A percentile compares a stretch with the other conserved stretches of the same genome.
phyloP scores from a whole-genome alignment of 2,797 vertebrate genomes.

The Cossypha dichroa region DNA sequence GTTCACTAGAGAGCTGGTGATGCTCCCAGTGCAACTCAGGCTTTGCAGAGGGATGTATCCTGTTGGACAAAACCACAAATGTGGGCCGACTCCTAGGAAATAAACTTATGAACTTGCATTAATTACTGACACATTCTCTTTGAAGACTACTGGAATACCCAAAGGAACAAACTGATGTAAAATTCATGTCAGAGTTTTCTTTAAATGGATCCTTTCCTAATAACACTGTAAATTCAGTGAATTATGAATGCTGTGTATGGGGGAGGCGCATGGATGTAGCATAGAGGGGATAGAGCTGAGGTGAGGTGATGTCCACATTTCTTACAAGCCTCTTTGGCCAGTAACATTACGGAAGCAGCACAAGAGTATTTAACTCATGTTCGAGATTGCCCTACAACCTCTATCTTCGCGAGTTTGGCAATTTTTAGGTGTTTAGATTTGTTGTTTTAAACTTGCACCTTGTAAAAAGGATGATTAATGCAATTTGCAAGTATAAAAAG shows the following conservation, averaged over 20 bases:
- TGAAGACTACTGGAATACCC: constrained; percentile 48
- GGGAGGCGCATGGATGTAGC: not conserved
- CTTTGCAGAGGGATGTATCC: not conserved
- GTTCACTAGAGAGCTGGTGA: not conserved
- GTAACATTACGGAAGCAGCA: not conserved
- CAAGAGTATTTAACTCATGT: not conserved
- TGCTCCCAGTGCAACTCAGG: not conserved
- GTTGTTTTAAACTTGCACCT: not conserved
- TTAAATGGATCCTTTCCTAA: constrained; percentile 6
- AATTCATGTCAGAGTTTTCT: constrained; percentile 41
- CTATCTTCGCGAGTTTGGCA: not conserved
- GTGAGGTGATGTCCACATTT: not conserved
- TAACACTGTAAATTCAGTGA: not conserved
- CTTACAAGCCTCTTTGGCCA: not conserved
- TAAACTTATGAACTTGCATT: constrained; percentile 24
- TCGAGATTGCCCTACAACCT: not conserved
- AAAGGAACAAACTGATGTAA: constrained; percentile 46
- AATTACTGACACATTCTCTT: constrained; percentile 50
- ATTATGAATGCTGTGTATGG: not conserved
- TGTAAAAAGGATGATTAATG: not conserved
- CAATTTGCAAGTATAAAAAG: not conserved
- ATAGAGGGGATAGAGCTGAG: not conserved
- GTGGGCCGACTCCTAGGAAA: not conserved
- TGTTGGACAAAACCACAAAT: not conserved
- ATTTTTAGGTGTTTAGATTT: not conserved